These are phyloP conservation scores for Equus przewalskii DNA, from an alignment of 2,113 vertebrate species.

Conservation along the genomic window DNA sequence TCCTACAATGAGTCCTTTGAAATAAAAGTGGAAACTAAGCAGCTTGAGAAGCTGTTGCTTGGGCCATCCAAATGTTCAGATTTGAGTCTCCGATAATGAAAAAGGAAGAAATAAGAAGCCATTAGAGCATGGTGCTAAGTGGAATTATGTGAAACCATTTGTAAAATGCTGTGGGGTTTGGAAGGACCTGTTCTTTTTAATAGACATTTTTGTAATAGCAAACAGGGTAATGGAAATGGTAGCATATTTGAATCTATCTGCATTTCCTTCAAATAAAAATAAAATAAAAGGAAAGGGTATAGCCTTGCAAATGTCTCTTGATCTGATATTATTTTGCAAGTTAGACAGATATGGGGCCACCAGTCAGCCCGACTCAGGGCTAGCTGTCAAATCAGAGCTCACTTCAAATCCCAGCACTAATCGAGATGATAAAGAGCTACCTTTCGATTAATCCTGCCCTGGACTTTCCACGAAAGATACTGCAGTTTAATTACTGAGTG, in stretches of 20 bases:
- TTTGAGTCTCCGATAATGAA: constrained; percentile 62
- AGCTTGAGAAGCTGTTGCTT: constrained; percentile 56
- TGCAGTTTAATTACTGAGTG: constrained; percentile 90
- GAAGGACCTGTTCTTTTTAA: constrained; percentile 69
- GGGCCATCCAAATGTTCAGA: constrained; percentile 54
- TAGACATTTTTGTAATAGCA: constrained; percentile 61
- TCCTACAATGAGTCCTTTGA: constrained; percentile 41
- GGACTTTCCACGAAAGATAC: constrained; percentile 89
- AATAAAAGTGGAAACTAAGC: constrained; percentile 56
- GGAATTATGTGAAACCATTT: constrained; percentile 66
- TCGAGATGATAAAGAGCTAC: constrained; percentile 89
- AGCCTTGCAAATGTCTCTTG: constrained; percentile 83
- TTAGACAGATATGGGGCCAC: constrained; percentile 84
- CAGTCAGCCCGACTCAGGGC: constrained; percentile 75
- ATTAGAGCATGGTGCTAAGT: constrained; percentile 65
- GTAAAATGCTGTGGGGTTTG: constrained; percentile 58
- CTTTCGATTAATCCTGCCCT: constrained; percentile 89
- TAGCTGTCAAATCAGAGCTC: constrained; percentile 85
- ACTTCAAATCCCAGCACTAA: constrained; percentile 88
- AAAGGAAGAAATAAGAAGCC: constrained; percentile 53
- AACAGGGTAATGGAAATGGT: constrained; percentile 68
- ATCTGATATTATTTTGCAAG: constrained; percentile 86
- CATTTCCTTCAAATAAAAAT: constrained; percentile 83
- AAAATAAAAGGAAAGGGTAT: constrained; percentile 81
- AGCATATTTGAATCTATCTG: constrained; percentile 81